Evolutionary conservation across 2,888 invertebrate genomes (phyloP), one percentile per base, ranked within the genome.

Genomic region (Eristalis arbustorum): DNA sequence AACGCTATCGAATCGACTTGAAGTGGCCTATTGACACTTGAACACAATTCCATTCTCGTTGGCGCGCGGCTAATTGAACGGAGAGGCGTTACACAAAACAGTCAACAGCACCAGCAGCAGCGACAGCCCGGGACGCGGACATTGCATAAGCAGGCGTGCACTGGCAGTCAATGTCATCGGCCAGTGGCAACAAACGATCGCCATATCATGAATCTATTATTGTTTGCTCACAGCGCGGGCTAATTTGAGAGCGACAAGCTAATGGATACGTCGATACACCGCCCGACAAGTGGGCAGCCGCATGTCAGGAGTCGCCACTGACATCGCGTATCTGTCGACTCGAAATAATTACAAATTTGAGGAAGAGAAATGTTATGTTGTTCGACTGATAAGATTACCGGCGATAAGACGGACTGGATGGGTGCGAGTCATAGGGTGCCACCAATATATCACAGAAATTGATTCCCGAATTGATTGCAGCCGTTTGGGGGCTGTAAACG

Each of bases 101-200:
- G 49, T 49, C 49, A 49, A 18, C 18, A 49, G 1, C 18, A 49
- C n/a, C 49, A 49, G 2, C 6, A n/a, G 49, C 49, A n/a, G 1
- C 18, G 4, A 14, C n/a, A n/a, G 18, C 8, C n/a, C n/a, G 31
- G 22, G 13, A 66, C 18, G 42, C 71, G 71, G 71, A 78, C 34
- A 31, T 78, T 78, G 40, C 71, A 59, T 78, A 22, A 49, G 14
- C 18, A 67, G 14, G 18, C 59, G 8, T 37, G 25, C 64, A 66
- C 72, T 79, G 61, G 61, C 72, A 73, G 37, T 79, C 72, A 61
- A 62, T 79, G 61, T 67, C 67, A 67, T 66, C 59, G 22, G 42
- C 23, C 28, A 25, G 13, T 23, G 78, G 22, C 61, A 25, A 67
- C 37, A 34, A 37, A 37, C 62, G 72, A n/a, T 49, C 37, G 49